A percentile compares a stretch with the other conserved stretches of the same genome.
Evolutionary conservation across 1,140 invertebrate species (phyloP).

Genomic region (Sycophaga agraensis): DNA sequence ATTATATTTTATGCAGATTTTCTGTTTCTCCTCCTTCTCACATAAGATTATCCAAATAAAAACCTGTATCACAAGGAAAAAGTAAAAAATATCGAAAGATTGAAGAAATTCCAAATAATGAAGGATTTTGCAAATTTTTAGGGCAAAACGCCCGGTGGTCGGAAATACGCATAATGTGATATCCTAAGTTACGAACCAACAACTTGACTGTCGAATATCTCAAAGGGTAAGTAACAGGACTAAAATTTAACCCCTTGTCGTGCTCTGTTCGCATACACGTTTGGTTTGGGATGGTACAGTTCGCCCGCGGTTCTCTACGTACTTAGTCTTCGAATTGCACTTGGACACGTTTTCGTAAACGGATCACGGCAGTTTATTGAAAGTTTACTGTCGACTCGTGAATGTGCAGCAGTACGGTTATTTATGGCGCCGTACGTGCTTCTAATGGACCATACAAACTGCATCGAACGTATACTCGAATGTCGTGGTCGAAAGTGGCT

Average conservation of each 20-base stretch:
- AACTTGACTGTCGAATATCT: conserved; percentile 43
- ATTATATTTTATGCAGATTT: no score
- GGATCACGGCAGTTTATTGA: conserved; percentile 51
- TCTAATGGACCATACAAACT: conserved; percentile 35
- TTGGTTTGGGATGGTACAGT: conserved; percentile 4
- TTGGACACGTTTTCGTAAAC: conserved; percentile 48
- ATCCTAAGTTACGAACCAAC: conserved; percentile 49
- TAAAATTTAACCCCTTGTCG: conserved; percentile 32
- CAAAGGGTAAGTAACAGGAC: conserved; percentile 45
- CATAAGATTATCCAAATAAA: no score
- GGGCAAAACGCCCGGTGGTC: conserved; percentile 35
- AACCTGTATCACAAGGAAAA: no score
- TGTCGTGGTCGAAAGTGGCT: background rate
- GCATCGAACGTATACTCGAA: background rate
- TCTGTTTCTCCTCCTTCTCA: no score
- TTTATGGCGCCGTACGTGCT: conserved; percentile 42
- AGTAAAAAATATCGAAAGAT: background rate
- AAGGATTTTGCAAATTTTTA: no score
- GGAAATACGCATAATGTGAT: conserved; percentile 36
- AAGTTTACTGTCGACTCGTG: conserved; percentile 49
- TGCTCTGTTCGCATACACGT: conserved; percentile 11
- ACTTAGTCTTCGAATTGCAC: conserved; percentile 2
- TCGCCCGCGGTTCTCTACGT: background rate
- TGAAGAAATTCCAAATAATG: no score
- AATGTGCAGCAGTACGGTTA: conserved; percentile 40